phyloP scores from a whole-genome alignment of 2,888 invertebrate genomes.

The Agriopis aurantiaria region DNA sequence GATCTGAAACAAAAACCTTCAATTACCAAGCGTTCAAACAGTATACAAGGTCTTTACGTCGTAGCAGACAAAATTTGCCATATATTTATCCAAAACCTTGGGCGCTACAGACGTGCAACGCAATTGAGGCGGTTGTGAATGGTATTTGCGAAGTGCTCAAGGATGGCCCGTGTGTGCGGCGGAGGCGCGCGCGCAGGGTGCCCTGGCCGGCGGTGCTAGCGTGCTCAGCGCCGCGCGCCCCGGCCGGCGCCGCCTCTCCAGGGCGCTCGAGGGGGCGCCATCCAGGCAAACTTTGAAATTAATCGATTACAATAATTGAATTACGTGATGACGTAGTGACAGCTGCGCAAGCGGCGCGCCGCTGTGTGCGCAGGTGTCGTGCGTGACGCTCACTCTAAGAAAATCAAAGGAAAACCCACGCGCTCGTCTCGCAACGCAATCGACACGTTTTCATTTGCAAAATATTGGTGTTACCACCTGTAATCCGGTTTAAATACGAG shows the following conservation, averaged over 20 bases:
- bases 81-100: constrained; percentile 58
- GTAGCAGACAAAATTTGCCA: constrained; percentile 46
- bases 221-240: neutral
- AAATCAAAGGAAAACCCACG: constrained; percentile 80
- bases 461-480: constrained; percentile 71
- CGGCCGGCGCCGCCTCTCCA: constrained; percentile 53
- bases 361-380: constrained; percentile 74
- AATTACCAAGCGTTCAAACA: constrained; percentile 35
- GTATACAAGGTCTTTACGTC: constrained; percentile 37
- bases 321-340: constrained; percentile 76
- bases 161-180: constrained; percentile 50
- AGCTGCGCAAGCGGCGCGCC: constrained; percentile 75
- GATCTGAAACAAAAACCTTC: constrained; percentile 45
- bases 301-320: constrained; percentile 80
- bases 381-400: constrained; percentile 68
- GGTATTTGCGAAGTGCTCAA: constrained; percentile 57
- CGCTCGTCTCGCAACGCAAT: constrained; percentile 60
- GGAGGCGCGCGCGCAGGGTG: constrained; percentile 35
- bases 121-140: constrained; percentile 51
- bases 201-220: constrained; percentile 38
- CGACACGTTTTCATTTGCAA: constrained; percentile 68
- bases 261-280: constrained; percentile 60
- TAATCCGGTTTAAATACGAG: constrained; percentile 51
- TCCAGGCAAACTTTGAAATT: constrained; percentile 71
- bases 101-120: constrained; percentile 54